Base-by-base conservation (phyloP, 2,888 invertebrate species). In the Eristalinus aeneus region DNA sequence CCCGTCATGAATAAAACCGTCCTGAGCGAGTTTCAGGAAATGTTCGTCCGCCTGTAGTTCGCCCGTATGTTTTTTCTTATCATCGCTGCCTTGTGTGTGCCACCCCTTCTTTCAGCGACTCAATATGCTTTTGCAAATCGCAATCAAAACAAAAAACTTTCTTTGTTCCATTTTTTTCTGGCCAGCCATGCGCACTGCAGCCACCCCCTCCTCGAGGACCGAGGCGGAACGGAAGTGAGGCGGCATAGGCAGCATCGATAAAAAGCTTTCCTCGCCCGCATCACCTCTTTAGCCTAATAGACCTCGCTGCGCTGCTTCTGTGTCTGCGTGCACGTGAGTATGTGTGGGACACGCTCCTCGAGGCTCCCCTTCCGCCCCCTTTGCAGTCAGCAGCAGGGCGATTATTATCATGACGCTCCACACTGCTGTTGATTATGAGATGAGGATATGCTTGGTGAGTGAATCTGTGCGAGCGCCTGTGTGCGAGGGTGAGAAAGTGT, bases 141-240 rank as follows among this genome's bases (percentile, higher is more conserved):
- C 61, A 82, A 86, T 81, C 86, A 86, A 78, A 86, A 86, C 86
- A 86, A 86, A 80, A 86, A 86, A 77, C 82, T 86, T 82, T 78
- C 46, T 39, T 82, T 86, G 69, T 86, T 82, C 82, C 74, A 82
- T 86, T 86, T 82, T 78, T 86, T 63, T 64, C 22, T 64, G 46
- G 8, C 8, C 23, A 31, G 54, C 16, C 86, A 86, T 86, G 86
- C 86, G 86, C 86, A 78, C 10, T 75, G 4, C 46, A 68, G 12
- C 54, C 22, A 16, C n/a, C 54, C 58, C 22, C 60, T 53, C 65
- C 65, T 69, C 39, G 12, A 60, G 80, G 65, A 31, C 22, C 11
- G 56, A 32, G 46, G 27, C 39, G 46, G 46, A 34, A 20, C 36
- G 54, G 34, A 3, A 11, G 65, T 46, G 5, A 8, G 46, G 16